Base-by-base conservation (phyloP, 2,113 vertebrate species). In the Actenoides hombroni region DNA sequence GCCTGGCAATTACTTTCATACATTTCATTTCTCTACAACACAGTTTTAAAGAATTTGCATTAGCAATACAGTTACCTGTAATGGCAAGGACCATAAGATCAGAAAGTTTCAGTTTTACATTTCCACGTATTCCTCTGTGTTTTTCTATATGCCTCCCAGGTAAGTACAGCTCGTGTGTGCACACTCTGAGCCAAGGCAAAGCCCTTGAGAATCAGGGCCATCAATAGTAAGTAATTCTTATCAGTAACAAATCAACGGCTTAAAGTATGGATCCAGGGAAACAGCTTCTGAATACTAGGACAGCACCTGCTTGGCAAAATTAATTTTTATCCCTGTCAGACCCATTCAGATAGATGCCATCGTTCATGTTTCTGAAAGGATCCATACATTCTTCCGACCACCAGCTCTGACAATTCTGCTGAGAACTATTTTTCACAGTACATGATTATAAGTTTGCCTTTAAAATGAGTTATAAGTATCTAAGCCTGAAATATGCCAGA, bases 381-480 rank as follows among this genome's bases (percentile, higher is more conserved):
- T 69, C 40, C 57, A 51, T 54, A 59, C 6, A 48, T 83, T 78
- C 63, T 79, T 71, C 53, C 0, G 1, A 88, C 73, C 73, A 84
- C 74, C 39, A 70, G 33, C 51, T 93, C 85, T 68, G 51, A 92
- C 68, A 93, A 51, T 37, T 88, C 49, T 94, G 89, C 83, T 94
- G 77, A 87, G 73, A 83, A 81, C 81, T 63, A 29, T 33, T 88
- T 79, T 91, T 60, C 46, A 70, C 69, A 92, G 76, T 53, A 85
- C 10, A 79, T 81, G 78, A 87, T 76, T 82, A 23, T 65, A 94
- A 94, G 77, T 87, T 91, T 84, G 92, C 68, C 60, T 86, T 95
- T 94, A 95, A 93, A 90, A 87, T 71, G 92, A 96, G 29, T 94
- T 94, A 85, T 60, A 94, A 92, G 80, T 96, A 87, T 92, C 57